phyloP scores from a whole-genome alignment of 2,888 invertebrate genomes.

The Ellobium chinense region DNA sequence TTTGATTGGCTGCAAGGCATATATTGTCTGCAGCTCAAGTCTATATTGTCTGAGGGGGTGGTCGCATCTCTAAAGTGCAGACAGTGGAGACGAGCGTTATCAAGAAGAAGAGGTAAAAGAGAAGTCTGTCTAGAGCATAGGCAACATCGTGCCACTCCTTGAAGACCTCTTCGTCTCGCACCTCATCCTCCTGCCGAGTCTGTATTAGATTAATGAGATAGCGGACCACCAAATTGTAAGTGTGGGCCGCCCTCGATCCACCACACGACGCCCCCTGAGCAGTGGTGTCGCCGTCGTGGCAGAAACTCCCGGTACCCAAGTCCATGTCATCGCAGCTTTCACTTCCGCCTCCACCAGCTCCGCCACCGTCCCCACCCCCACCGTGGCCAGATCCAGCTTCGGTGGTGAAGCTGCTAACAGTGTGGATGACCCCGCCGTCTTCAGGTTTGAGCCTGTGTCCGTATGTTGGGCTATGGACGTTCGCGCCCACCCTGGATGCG shows the following conservation, averaged over 20 bases:
- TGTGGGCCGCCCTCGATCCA: slow-evolving; percentile 17
- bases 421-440: background rate
- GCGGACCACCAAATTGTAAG: slow-evolving; percentile 52
- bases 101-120: slow-evolving; percentile 66
- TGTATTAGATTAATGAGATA: slow-evolving; percentile 63
- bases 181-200: slow-evolving; percentile 59
- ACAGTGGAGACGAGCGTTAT: slow-evolving; percentile 64
- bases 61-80: slow-evolving; percentile 65
- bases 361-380: background rate
- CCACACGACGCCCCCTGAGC: background rate
- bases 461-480: background rate
- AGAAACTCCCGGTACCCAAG: background rate
- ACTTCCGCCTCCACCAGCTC: background rate
- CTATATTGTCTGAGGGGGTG: slow-evolving; percentile 40
- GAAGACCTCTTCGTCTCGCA: slow-evolving; percentile 61
- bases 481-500: background rate
- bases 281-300: too few species aligned
- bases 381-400: background rate
- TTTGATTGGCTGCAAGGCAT: too few species aligned
- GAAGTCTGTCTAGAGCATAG: slow-evolving; percentile 65
- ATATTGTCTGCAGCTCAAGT: too few species aligned
- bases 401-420: slow-evolving; percentile 7
- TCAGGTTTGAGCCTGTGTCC: background rate
- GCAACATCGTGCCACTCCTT: slow-evolving; percentile 72
- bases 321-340: background rate